Conservation (phyloP, 2,113 vertebrate genomes). For the Lepisosteus osseus region DNA sequence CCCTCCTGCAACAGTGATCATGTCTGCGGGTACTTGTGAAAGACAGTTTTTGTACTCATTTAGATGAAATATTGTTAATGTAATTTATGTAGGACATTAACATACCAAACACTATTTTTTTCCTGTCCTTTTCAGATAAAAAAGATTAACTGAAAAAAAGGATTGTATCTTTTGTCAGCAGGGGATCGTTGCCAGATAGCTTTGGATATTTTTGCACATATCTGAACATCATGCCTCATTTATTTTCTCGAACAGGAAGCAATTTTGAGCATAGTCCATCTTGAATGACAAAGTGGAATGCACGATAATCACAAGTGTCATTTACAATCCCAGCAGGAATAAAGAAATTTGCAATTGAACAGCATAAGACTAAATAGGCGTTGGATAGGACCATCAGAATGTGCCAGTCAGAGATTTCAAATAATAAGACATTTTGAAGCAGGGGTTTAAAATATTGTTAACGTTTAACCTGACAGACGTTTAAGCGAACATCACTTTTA, state of each 20-base stretch:
- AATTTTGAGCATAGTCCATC: neutral
- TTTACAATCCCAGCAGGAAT: neutral
- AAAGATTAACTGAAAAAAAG: too few relatives aligned
- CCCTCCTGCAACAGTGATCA: too few relatives aligned
- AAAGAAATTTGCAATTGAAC: constrained; percentile 1
- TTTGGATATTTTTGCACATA: neutral
- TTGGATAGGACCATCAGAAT: neutral
- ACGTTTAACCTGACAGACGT: neutral
- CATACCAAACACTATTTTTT: too few relatives aligned
- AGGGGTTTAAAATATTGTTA: neutral
- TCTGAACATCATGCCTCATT: neutral
- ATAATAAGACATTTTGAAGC: neutral
- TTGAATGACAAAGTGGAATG: constrained; percentile 4
- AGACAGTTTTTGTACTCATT: too few relatives aligned
- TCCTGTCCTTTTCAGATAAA: too few relatives aligned
- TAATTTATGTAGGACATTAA: too few relatives aligned
- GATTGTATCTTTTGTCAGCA: neutral
- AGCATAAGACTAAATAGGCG: neutral
- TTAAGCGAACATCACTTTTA: neutral
- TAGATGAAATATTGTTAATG: too few relatives aligned
- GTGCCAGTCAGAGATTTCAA: neutral
- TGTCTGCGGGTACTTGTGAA: too few relatives aligned
- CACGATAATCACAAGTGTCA: constrained; percentile 6
- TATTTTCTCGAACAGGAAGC: neutral
- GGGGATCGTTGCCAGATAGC: neutral